phyloP scores from a whole-genome alignment of 1,140 invertebrate species.

The Pseudomyrmex cubaensis region DNA sequence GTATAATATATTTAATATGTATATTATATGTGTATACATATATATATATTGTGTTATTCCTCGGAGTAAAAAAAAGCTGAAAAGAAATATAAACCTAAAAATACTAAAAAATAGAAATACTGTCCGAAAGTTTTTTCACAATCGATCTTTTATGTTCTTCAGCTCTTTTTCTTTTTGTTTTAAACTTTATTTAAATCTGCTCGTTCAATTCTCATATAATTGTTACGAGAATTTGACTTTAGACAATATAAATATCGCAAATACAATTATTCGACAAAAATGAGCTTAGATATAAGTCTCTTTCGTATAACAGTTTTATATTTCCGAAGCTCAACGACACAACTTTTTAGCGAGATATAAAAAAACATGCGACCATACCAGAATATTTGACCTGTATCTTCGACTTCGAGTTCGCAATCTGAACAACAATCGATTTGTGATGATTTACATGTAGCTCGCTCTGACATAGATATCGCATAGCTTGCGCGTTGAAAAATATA shows the following conservation, averaged over 20 bases:
- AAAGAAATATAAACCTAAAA: neutral
- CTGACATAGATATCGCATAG: constrained; percentile 29
- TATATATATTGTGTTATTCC: neutral
- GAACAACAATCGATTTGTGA: neutral
- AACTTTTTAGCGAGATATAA: neutral
- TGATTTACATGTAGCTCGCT: constrained; percentile 28
- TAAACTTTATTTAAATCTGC: neutral
- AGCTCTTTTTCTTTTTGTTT: neutral
- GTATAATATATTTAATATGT: no score
- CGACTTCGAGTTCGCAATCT: neutral
- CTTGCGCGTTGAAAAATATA: constrained; percentile 21
- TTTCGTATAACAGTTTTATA: constrained; percentile 17
- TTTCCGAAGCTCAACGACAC: neutral
- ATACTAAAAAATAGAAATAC: neutral
- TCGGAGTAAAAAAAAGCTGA: neutral
- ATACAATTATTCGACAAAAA: neutral
- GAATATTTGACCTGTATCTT: constrained; percentile 19
- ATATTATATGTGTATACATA: neutral
- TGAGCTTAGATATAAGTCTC: neutral
- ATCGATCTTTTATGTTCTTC: neutral
- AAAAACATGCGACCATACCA: neutral
- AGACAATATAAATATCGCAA: constrained; percentile 5
- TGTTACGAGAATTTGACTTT: neutral
- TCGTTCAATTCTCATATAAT: neutral
- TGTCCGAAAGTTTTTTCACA: no score